phyloP scores from a whole-genome alignment of 1,140 invertebrate genomes.

The Zaprionus vittiger region DNA sequence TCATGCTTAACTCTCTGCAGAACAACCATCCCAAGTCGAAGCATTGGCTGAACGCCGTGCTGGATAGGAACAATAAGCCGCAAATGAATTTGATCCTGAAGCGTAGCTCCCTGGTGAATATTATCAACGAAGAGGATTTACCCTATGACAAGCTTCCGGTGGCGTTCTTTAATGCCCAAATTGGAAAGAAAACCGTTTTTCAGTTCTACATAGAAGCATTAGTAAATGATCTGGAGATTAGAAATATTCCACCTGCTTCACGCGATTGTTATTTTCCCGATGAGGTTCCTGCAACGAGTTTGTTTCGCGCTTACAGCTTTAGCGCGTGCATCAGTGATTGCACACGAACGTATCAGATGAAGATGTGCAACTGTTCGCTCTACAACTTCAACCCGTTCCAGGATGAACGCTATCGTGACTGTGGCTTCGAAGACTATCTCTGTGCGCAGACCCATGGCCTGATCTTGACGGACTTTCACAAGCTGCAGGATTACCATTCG shows the following conservation, averaged over 20 bases:
- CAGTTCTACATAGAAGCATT: constrained; percentile 62
- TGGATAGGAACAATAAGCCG: constrained; percentile 39
- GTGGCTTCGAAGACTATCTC: constrained; percentile 50
- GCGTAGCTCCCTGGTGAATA: constrained; percentile 37
- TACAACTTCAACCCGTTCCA: constrained; percentile 51
- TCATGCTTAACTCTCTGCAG: constrained; percentile 85
- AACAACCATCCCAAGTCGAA: constrained; percentile 57
- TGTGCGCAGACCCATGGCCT: constrained; percentile 65
- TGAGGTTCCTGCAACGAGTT: constrained; percentile 83
- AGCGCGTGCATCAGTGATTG: constrained; percentile 86
- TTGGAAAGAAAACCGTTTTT: constrained; percentile 43
- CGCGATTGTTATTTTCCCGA: constrained; percentile 85
- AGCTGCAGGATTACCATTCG: constrained; percentile 44
- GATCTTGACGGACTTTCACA: constrained; percentile 56
- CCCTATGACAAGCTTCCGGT: constrained; percentile 21
- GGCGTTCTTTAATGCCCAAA: background rate
- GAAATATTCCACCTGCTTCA: constrained; percentile 62
- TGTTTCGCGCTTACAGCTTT: constrained; percentile 85
- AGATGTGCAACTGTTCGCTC: constrained; percentile 85
- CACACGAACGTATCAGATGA: constrained; percentile 78
- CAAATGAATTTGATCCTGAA: constrained; percentile 49
- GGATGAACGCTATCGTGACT: constrained; percentile 51
- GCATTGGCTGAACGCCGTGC: constrained; percentile 45
- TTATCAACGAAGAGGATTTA: constrained; percentile 70
- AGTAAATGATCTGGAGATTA: constrained; percentile 71